These are phyloP conservation scores for Syrmaticus mikado DNA, from an alignment of 2,113 vertebrate genomes.

Conservation along the genomic window DNA sequence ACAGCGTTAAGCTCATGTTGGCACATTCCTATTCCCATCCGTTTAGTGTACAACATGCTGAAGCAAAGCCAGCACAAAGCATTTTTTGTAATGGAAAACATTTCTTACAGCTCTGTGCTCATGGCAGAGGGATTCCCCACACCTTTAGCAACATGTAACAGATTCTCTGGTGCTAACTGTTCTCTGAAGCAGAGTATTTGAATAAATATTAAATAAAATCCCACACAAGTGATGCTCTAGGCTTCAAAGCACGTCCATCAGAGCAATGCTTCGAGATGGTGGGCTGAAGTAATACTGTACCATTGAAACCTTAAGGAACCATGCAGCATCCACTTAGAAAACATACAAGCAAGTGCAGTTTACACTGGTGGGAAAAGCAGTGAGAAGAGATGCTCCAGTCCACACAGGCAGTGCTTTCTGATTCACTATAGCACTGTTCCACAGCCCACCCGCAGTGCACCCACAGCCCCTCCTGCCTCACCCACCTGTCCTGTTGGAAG, in stretches of 20 bases:
- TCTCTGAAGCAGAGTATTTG: neutral
- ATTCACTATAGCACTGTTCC: neutral
- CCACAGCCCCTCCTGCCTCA: constrained; percentile 13
- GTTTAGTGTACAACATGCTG: fast-evolving
- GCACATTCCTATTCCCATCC: neutral
- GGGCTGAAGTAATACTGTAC: fast-evolving
- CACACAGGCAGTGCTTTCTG: neutral
- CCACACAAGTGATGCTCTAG: neutral
- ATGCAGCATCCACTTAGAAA: neutral
- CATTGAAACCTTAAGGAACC: fast-evolving
- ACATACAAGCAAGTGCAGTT: neutral
- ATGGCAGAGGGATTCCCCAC: neutral
- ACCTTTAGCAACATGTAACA: fast-evolving
- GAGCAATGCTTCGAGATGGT: fast-evolving
- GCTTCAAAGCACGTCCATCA: fast-evolving
- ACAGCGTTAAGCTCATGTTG: constrained; percentile 1
- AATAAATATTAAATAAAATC: fast-evolving
- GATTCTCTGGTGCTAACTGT: too few relatives aligned
- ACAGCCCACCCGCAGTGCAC: fast-evolving
- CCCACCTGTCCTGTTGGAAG: constrained; percentile 90
- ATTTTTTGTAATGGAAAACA: neutral
- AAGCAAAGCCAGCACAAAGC: neutral
- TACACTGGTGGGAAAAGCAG: neutral
- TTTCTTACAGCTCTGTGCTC: fast-evolving
- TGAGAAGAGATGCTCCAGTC: fast-evolving